phyloP scores from a whole-genome alignment of 2,797 vertebrate genomes.

The Pipistrellus kuhlii region DNA sequence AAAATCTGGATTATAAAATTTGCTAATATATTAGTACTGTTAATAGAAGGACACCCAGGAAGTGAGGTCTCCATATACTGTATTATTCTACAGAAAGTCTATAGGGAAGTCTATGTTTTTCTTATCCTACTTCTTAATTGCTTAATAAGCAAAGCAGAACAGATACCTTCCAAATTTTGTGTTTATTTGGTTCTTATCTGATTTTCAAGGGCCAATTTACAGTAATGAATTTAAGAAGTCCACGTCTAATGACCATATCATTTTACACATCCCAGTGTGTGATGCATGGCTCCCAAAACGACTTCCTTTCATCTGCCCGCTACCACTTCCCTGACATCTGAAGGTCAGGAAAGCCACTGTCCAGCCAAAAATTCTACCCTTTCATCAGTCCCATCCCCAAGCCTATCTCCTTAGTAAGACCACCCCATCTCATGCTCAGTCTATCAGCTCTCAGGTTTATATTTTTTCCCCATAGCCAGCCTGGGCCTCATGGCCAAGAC shows the following conservation, averaged over 20 bases:
- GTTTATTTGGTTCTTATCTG: not conserved
- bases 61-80: not conserved
- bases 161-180: slow-evolving; percentile 7
- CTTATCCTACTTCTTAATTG: not conserved
- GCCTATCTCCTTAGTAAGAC: not conserved
- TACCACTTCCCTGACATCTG: not conserved
- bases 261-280: not conserved
- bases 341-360: not conserved
- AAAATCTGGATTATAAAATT: slow-evolving; percentile 11
- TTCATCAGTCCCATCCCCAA: not conserved
- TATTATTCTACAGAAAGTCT: slow-evolving; percentile 1
- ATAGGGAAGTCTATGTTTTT: not conserved
- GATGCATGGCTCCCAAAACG: not conserved
- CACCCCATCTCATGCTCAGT: not conserved
- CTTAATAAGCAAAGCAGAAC: not conserved
- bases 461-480: not conserved
- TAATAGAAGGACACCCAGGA: not conserved
- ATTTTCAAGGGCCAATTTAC: slow-evolving; percentile 1
- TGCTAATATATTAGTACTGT: not conserved
- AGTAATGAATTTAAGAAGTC: not conserved
- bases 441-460: not conserved
- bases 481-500: not conserved
- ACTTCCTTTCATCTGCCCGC: not conserved
- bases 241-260: not conserved
- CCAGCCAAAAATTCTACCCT: not conserved